Evolutionary conservation across 2,888 invertebrate genomes (phyloP), one percentile per base, ranked within the genome.

Genomic region (Ganaspis brasiliensis): DNA sequence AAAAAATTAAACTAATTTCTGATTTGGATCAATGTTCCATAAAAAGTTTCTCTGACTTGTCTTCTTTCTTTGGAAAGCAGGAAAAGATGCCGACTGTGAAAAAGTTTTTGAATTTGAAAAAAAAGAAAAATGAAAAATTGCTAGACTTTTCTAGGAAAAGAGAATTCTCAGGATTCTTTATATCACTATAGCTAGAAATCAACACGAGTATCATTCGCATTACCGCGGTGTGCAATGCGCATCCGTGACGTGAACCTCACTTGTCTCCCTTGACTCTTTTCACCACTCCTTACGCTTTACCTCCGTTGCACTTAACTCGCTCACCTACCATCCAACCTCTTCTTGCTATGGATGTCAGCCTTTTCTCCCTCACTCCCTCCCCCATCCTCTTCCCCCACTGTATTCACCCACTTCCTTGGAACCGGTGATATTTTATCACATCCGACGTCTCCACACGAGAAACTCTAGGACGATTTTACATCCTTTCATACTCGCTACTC

Each of bases 251-350:
- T 63, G 19, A 35, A 67, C 24, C 61, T 21, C 61, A 19, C 63
- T 40, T 45, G 24, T 45, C 67, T 67, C 26, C n/a, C 67, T 45
- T 40, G 63, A 40, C 63, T 63, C 63, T 63, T 63, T 63, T 40
- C 63, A 40, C 40, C 63, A 49, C 67, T 67, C 45, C 67, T 45
- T 67, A n/a, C 67, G 45, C 10, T 67, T 67, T 45, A 67, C 67
- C 67, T 67, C 67, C 35, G 35, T 56, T 72, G 52, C 72, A 72
- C 72, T 72, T 72, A 72, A 72, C 72, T 72, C 56, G 72, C 72
- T 72, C 72, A 55, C 52, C 31, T 55, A 72, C 31, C 72, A 45
- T 31, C 49, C 71, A 49, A 72, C 72, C 55, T 72, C 72, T 55
- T 37, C 55, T 72, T 55, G 12, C 52, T 24, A 55, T 72, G 72